Conservation (phyloP, 2,797 vertebrate species). For the Furcifer pardalis region DNA sequence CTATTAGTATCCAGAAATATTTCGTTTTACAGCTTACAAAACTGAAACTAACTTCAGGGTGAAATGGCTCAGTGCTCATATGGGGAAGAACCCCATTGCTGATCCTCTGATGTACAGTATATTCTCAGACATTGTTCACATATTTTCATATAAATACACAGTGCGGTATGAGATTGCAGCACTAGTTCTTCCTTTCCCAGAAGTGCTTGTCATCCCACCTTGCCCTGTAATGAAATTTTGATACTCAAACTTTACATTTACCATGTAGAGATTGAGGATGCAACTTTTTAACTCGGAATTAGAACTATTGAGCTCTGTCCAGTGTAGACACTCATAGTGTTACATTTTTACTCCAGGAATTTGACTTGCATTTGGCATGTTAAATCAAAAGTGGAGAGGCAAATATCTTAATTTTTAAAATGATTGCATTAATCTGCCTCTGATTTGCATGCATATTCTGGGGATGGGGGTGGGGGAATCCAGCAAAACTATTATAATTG, state of each 20-base stretch:
- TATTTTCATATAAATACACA: neutral
- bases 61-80: neutral
- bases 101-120: too few relatives aligned
- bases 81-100: neutral
- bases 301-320: neutral
- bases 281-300: neutral
- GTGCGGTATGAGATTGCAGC: neutral
- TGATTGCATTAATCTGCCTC: neutral
- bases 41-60: neutral
- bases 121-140: too few relatives aligned
- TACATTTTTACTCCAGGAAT: neutral
- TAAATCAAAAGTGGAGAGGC: neutral
- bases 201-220: neutral
- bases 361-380: neutral
- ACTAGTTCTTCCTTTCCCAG: neutral
- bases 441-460: too few relatives aligned
- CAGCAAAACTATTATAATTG: neutral
- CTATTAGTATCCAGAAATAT: neutral
- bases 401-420: neutral
- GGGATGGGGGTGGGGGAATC: too few relatives aligned
- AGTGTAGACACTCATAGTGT: neutral
- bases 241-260: neutral
- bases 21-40: neutral
- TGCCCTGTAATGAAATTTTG: neutral
- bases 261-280: neutral